Base-by-base conservation (phyloP, 2,113 vertebrate genomes). In the Platichthys stellatus region DNA sequence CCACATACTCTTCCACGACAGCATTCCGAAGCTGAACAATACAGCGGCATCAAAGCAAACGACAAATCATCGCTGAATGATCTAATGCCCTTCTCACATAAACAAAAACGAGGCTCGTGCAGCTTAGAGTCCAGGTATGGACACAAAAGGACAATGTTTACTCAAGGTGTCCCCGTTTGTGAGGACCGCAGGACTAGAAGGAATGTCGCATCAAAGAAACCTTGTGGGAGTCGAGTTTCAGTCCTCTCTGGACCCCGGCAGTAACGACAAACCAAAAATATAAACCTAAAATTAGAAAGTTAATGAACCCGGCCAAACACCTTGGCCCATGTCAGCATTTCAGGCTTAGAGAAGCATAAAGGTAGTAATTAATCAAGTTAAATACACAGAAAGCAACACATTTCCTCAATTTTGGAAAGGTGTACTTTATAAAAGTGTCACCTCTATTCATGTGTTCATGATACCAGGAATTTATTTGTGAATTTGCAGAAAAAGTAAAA, bases 191-290 rank as follows among this genome's bases (percentile, higher is more conserved):
- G 57, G 64, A 60, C 54, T 38, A 81, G 81, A 83, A 82, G 83
- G 69, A 86, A 83, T 85, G 45, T 72, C 47, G 80, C 17, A 6
- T 82, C 66, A 51, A 69, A 87, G 81, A 92, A 85, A 88, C 69
- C 69, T 43, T 54, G 20, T 67, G 62, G 87, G 93, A 88, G 80
- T 95, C 92, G 10, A 59, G 88, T 95, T 94, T 94, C 93, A 92
- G 64, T 31, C 66, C 62, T 81, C 77, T 69, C 38, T 21, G 69
- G 75, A 85, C 74, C 61, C 72, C 74, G 72, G 56, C 45, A 63
- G 81, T 64, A 73, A 84, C 69, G 31, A 75, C 64, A 83, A 69
- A 86, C 74, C 90, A 80, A 87, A 88, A 92, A 92, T 92, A 89
- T 80, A 60, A 67, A 63, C 72, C 91, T 95, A 95, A 93, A 89